Evolutionary conservation across 2,888 invertebrate species (phyloP).

Genomic region (Eupithecia pulchellata): DNA sequence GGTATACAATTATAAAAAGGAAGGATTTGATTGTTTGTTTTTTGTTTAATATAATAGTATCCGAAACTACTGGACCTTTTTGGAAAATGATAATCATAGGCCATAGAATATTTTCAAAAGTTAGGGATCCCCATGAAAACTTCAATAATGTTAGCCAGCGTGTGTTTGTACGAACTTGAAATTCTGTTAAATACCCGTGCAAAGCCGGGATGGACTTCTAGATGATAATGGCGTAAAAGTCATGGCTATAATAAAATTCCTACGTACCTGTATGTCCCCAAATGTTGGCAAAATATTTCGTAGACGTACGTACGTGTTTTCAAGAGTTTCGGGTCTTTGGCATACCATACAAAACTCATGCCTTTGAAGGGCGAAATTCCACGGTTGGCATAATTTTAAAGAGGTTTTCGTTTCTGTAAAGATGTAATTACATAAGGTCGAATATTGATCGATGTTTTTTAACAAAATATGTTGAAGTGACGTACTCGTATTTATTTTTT

Average conservation of each 20-base stretch:
- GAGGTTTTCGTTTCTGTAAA: background rate
- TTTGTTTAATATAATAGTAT: too few relatives aligned
- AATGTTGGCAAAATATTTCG: slow-evolving; percentile 23
- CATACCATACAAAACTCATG: slow-evolving; percentile 28
- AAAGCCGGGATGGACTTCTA: too few relatives aligned
- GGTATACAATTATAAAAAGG: too few relatives aligned
- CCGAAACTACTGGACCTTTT: too few relatives aligned
- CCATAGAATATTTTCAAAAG: too few relatives aligned
- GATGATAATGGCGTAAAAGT: background rate
- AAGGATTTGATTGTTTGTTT: too few relatives aligned
- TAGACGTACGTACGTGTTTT: slow-evolving; percentile 24
- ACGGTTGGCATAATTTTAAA: slow-evolving; percentile 16
- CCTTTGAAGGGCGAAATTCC: slow-evolving; percentile 33
- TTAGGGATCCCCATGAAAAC: too few relatives aligned
- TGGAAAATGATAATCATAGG: too few relatives aligned
- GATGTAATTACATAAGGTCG: background rate
- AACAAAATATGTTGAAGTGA: background rate
- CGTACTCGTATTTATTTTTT: background rate
- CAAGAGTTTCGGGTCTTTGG: slow-evolving; percentile 35
- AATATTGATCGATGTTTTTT: background rate
- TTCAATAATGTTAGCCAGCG: too few relatives aligned
- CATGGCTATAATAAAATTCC: background rate
- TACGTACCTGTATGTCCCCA: background rate
- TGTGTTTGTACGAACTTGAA: too few relatives aligned
- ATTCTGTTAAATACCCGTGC: too few relatives aligned